phyloP scores from a whole-genome alignment of 2,888 invertebrate species.

The Cerastoderma edule region DNA sequence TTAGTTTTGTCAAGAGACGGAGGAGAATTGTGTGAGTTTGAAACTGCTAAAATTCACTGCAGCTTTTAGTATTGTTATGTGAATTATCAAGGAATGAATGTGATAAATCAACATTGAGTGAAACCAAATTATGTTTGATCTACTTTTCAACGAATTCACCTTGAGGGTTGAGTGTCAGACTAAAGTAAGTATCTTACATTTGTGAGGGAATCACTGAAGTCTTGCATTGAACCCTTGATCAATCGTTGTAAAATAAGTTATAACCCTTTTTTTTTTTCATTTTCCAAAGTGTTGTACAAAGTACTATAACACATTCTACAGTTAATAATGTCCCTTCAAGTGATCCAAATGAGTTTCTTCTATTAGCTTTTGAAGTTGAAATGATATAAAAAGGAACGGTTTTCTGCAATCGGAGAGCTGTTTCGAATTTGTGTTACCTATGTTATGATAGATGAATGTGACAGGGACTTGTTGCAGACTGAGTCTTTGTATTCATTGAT shows the following conservation, averaged over 20 bases:
- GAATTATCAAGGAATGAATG: neutral
- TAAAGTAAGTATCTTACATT: neutral
- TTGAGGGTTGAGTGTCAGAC: neutral
- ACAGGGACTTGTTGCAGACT: too few species aligned
- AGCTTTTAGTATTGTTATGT: slow-evolving; percentile 4
- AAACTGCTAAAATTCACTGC: neutral
- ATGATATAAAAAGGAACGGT: too few species aligned
- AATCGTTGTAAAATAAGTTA: neutral
- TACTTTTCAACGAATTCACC: neutral
- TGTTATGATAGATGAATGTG: too few species aligned
- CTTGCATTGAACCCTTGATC: too few species aligned
- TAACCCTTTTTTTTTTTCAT: neutral
- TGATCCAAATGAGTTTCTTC: too few species aligned
- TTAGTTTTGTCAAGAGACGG: neutral
- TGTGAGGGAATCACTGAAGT: neutral
- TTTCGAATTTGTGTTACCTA: too few species aligned
- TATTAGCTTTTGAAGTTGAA: too few species aligned
- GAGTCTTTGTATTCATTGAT: too few species aligned
- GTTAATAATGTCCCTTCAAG: too few species aligned
- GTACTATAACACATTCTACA: too few species aligned
- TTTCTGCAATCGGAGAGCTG: too few species aligned
- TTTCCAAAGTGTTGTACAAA: neutral
- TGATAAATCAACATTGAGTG: neutral
- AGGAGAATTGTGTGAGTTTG: neutral
- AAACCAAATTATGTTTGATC: too few species aligned